Evolutionary conservation across 1,140 invertebrate species (phyloP).

Genomic region (Subanguina moxae): DNA sequence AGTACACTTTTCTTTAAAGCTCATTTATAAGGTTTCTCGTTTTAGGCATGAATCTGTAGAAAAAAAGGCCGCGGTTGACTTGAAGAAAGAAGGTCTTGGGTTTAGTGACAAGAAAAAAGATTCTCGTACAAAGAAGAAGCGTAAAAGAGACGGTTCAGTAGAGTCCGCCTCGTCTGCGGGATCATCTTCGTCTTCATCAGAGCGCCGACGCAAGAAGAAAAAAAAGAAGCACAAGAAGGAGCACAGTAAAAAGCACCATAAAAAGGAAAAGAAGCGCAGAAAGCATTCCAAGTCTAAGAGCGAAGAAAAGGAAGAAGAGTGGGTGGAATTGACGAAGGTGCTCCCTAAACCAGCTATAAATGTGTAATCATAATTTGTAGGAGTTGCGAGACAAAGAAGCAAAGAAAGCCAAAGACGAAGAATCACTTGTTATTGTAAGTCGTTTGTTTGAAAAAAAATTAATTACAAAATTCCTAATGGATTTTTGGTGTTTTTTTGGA

Average conservation of each 20-base stretch:
- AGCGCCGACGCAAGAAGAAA: constrained; percentile 19
- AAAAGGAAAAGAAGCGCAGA: constrained; percentile 47
- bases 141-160: constrained; percentile 20
- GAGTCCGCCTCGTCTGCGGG: background rate
- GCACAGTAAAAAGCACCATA: constrained; percentile 42
- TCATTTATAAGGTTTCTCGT: background rate
- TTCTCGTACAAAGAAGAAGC: constrained; percentile 8
- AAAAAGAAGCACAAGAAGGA: constrained; percentile 36
- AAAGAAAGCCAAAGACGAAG: constrained; percentile 42
- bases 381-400: constrained; percentile 43
- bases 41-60: constrained; percentile 40
- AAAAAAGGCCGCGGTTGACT: constrained; percentile 16
- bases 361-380: no score
- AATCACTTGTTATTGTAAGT: constrained; percentile 43
- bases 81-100: constrained; percentile 26
- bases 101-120: constrained; percentile 28
- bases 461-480: no score
- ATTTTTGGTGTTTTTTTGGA: no score
- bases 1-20: constrained; percentile 13
- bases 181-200: constrained; percentile 7
- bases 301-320: constrained; percentile 43
- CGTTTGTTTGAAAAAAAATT: no score
- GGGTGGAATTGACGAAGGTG: constrained; percentile 53
- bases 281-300: constrained; percentile 26
- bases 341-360: no score